Evolutionary conservation across 2,113 vertebrate genomes (phyloP).

Genomic region (Mormoops blainvillei): DNA sequence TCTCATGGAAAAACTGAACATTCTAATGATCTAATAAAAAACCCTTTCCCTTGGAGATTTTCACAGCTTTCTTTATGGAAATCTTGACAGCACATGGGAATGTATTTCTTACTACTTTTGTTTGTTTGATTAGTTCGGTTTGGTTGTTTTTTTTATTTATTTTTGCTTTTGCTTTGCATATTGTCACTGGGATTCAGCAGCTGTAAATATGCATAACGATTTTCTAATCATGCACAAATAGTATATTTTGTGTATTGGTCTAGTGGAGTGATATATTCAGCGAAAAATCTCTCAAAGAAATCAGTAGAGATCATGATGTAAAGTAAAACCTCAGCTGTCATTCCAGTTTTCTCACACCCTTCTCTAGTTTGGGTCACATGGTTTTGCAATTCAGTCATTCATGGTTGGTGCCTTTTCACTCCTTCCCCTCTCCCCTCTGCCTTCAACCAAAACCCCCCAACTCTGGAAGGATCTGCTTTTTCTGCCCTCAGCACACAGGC

Average conservation of each 20-base stretch:
- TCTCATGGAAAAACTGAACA: background rate
- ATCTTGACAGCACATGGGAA: background rate
- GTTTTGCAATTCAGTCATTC: background rate
- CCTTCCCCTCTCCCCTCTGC: background rate
- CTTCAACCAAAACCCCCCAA: background rate
- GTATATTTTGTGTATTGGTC: background rate
- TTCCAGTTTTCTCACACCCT: background rate
- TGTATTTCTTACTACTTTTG: background rate
- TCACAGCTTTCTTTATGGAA: slow-evolving; percentile 29
- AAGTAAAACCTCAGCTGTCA: background rate
- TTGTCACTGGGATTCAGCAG: background rate
- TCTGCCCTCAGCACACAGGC: background rate
- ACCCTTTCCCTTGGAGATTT: slow-evolving; percentile 5
- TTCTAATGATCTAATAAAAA: slow-evolving; percentile 10
- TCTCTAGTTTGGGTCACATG: background rate
- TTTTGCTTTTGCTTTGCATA: slow-evolving; percentile 4
- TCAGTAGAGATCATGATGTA: background rate
- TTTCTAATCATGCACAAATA: slow-evolving; percentile 11
- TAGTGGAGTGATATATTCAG: background rate
- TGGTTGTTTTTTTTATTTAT: background rate
- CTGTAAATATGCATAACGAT: background rate
- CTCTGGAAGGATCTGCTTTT: background rate
- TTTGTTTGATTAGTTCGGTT: background rate
- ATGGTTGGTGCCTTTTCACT: background rate
- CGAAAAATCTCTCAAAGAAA: slow-evolving; percentile 14